Evolutionary conservation across 2,113 vertebrate species (phyloP).

Genomic region (Callionymus lyra): DNA sequence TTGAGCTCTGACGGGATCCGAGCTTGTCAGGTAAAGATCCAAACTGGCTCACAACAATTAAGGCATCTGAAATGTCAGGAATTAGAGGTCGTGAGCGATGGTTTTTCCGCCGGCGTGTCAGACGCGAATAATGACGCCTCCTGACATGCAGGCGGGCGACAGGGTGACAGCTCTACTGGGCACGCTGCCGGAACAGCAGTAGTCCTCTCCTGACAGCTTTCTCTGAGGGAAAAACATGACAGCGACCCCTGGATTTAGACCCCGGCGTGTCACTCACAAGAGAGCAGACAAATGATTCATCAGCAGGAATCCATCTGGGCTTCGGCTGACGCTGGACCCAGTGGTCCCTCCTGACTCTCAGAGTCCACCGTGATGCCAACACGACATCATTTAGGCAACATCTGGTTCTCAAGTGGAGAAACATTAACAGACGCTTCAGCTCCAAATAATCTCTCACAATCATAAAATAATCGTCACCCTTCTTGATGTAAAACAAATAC

Average conservation of each 20-base stretch:
- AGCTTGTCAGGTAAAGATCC: slow-evolving; percentile 73
- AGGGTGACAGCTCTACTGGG: slow-evolving; percentile 83
- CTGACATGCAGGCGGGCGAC: slow-evolving; percentile 74
- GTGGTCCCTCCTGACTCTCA: not conserved
- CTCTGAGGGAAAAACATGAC: slow-evolving; percentile 84
- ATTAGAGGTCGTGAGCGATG: slow-evolving; percentile 84
- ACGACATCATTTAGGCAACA: too few species aligned
- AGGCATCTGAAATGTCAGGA: slow-evolving; percentile 86
- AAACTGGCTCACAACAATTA: slow-evolving; percentile 78
- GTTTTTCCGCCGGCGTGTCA: slow-evolving; percentile 82
- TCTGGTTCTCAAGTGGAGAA: too few species aligned
- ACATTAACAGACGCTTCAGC: too few species aligned
- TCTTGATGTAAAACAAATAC: too few species aligned
- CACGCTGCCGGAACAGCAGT: slow-evolving; percentile 76
- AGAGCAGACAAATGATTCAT: slow-evolving; percentile 82
- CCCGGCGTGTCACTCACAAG: slow-evolving; percentile 72
- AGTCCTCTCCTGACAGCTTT: slow-evolving; percentile 78
- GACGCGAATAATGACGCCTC: slow-evolving; percentile 76
- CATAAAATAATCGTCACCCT: too few species aligned
- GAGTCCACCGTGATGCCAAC: slow-evolving; percentile 16
- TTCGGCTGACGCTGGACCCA: slow-evolving; percentile 52
- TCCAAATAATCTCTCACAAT: too few species aligned
- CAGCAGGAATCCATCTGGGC: slow-evolving; percentile 67
- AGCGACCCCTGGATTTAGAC: slow-evolving; percentile 73
- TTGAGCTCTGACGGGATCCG: slow-evolving; percentile 79